Evolutionary conservation across 2,888 invertebrate genomes (phyloP), one percentile per base, ranked within the genome.

Genomic region (Melangyna quadrimaculata): DNA sequence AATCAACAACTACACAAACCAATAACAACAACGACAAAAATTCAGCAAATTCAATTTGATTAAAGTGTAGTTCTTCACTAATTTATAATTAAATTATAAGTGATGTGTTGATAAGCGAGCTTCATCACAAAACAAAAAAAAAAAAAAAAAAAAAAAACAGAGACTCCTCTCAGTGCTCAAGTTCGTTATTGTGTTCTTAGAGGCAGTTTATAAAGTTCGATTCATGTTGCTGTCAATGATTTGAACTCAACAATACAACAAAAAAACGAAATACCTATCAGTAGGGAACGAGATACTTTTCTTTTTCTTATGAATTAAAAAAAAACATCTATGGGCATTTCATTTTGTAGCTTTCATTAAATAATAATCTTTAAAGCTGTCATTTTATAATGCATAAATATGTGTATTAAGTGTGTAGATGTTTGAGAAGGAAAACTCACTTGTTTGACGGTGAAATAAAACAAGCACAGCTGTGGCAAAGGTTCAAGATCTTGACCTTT

Each of bases 21-120:
- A 71, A 72, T 22, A 32, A 57, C 45, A 79, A 65, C 70, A 78
- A 59, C n/a, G 35, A 12, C 27, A 73, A 61, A 80, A 84, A 69
- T 63, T 81, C 77, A 86, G 73, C 81, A 86, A 86, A 77, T 70
- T 81, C 77, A 81, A 81, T 80, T 86, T 81, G 86, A 86, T 81
- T 81, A 80, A 35, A 67, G 67, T 67, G 45, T 67, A 77, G 81
- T 70, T 81, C 73, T 81, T 73, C 63, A 73, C 77, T 81, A 86
- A 86, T 81, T 59, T 59, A 81, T 73, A 86, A 86, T 86, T 86
- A 86, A 86, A 81, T 67, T 35, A 81, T 73, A 78, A 86, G 59
- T 78, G 86, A 86, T 80, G 70, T 45, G 57, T 6, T 81, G 86
- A 81, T 86, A 81, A 86, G 77, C 27, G 29, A 24, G 57, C 51